These are phyloP conservation scores for Bombus confusus DNA, from an alignment of 1,140 invertebrate genomes.

Conservation along the genomic window DNA sequence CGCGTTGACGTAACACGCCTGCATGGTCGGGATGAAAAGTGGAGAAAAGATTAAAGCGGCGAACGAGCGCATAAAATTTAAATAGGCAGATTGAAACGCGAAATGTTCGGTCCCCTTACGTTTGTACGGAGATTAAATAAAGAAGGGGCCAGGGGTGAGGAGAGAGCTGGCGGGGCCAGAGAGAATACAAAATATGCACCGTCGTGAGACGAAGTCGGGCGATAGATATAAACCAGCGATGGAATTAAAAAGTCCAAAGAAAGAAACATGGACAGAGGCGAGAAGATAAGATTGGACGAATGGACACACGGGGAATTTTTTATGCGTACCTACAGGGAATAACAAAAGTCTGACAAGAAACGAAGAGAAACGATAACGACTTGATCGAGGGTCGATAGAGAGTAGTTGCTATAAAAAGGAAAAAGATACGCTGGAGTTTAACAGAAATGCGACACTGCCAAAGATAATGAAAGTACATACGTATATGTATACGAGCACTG, in stretches of 20 bases:
- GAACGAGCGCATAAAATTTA: conserved; percentile 8
- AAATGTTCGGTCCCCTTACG: background rate
- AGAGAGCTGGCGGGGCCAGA: background rate
- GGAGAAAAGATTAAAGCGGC: conserved; percentile 14
- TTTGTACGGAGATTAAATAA: conserved; percentile 30
- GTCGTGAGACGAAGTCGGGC: background rate
- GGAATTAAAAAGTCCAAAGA: conserved; percentile 51
- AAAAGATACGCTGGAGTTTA: background rate
- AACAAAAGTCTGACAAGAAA: conserved; percentile 41
- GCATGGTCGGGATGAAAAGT: background rate
- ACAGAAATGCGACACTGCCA: background rate
- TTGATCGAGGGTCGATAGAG: background rate
- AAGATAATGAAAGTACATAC: background rate
- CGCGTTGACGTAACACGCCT: background rate
- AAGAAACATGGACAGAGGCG: conserved; percentile 21
- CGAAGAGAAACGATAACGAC: conserved; percentile 5
- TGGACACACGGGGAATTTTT: conserved; percentile 8
- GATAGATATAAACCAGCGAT: conserved; percentile 21
- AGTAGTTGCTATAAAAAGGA: background rate
- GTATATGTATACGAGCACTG: background rate
- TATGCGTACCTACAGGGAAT: conserved; percentile 21
- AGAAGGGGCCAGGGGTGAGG: background rate
- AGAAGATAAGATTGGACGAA: conserved; percentile 15
- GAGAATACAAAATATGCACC: background rate
- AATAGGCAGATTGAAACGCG: conserved; percentile 17